Percentiles rank a stretch among this genome's conserved stretches.
Evolutionary conservation across 1,140 invertebrate genomes (phyloP).

Genomic region (Drosophila nigromelanica): DNA sequence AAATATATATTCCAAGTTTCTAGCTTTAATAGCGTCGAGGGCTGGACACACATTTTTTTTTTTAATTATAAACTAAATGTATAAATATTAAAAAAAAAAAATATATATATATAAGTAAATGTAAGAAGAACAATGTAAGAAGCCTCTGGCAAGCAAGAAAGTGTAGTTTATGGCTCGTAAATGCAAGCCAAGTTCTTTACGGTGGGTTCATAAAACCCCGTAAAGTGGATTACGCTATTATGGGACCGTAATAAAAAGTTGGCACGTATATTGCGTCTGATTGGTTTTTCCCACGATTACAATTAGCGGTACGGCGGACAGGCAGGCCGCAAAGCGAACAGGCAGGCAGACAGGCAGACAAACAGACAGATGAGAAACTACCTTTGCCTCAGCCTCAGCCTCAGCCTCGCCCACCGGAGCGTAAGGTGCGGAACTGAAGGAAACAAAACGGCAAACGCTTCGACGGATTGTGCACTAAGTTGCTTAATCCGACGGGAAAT

Average conservation of each 20-base stretch:
- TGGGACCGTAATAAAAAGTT: slow-evolving; percentile 58
- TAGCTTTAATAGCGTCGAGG: no score
- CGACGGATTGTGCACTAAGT: slow-evolving; percentile 71
- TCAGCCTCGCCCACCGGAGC: slow-evolving; percentile 6
- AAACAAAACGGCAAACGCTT: slow-evolving; percentile 21
- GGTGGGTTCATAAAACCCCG: slow-evolving; percentile 45
- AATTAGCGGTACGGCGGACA: slow-evolving; percentile 56
- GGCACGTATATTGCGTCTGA: slow-evolving; percentile 68
- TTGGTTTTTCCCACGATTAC: slow-evolving; percentile 80
- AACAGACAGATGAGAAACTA: neutral
- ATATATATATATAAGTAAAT: no score
- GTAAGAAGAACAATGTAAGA: no score
- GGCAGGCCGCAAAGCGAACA: neutral
- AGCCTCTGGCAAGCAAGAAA: no score
- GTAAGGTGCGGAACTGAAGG: slow-evolving; percentile 60
- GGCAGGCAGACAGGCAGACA: neutral
- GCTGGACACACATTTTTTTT: no score
- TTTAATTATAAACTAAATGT: no score
- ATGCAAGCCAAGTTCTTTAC: slow-evolving; percentile 73
- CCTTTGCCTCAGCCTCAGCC: slow-evolving; percentile 13
- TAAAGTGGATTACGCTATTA: slow-evolving; percentile 76
- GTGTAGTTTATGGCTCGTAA: slow-evolving; percentile 32
- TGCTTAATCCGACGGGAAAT: slow-evolving; percentile 81
- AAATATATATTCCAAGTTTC: no score
- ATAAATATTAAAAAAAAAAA: no score